phyloP scores from a whole-genome alignment of 1,140 invertebrate species.

The Sminthurides bifidus region DNA sequence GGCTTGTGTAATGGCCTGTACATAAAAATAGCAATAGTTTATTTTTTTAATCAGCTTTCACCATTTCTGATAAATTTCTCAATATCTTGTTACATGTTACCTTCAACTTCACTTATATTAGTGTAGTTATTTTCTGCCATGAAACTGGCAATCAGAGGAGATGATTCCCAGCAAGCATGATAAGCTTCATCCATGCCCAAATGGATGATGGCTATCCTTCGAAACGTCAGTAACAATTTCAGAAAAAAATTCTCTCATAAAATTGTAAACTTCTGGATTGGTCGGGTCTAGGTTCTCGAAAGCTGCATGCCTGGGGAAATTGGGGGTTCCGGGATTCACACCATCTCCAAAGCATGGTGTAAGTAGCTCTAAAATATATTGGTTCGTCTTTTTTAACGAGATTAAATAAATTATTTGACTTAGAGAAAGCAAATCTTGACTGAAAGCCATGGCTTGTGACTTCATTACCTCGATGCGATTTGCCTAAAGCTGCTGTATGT shows the following conservation, averaged over 20 bases:
- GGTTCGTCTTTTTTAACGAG: neutral
- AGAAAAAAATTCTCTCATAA: constrained; percentile 52
- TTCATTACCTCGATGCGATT: constrained; percentile 24
- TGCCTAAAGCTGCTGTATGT: constrained; percentile 21
- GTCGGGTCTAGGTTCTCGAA: constrained; percentile 58
- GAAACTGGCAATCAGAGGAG: constrained; percentile 14
- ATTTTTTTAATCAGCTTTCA: too few relatives aligned
- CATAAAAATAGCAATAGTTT: too few relatives aligned
- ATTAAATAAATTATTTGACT: neutral
- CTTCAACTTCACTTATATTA: constrained; percentile 14
- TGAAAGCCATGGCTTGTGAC: neutral
- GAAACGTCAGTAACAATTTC: constrained; percentile 55
- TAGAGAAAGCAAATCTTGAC: neutral
- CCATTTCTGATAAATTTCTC: neutral
- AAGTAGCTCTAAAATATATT: constrained; percentile 38
- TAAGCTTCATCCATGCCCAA: constrained; percentile 83
- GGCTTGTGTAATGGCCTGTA: constrained; percentile 13
- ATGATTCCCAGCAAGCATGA: constrained; percentile 23
- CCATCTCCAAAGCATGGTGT: constrained; percentile 42
- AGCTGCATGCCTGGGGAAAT: constrained; percentile 34
- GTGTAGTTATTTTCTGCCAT: constrained; percentile 16
- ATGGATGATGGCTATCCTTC: constrained; percentile 65
- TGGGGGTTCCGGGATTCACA: constrained; percentile 27
- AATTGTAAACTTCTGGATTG: constrained; percentile 48
- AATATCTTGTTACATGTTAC: constrained; percentile 39